Evolutionary conservation across 2,888 invertebrate genomes (phyloP), one percentile per base, ranked within the genome.

Genomic region (Erannis defoliaria): DNA sequence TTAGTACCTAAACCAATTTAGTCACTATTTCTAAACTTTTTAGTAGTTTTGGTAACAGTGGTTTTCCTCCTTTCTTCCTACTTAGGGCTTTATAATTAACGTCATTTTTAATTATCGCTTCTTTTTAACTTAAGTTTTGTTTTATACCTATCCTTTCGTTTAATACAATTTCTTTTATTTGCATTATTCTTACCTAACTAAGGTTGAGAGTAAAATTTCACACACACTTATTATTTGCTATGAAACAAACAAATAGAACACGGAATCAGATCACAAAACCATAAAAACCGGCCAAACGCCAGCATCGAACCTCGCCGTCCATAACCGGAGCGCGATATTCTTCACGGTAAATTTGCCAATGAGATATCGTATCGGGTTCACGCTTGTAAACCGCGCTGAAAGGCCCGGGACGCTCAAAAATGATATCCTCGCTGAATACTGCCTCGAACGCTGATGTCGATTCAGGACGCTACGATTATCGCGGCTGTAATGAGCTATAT

Each of bases 291-390:
- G 2, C 1, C 21, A 1, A 23, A 0, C 23, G 21, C 16, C 33
- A 23, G 45, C 26, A 23, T 55, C 51, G 33, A 53, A 56, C 26
- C 3, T 35, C 37, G 31, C 12, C 18, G 53, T 48, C 62, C 48
- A 5, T 48, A 49, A 48, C 53, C 8, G 3, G 56, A 51, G 12
- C 8, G 5, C 35, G 29, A 9, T 31, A 53, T 67, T 77, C 81
- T 88, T 89, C 77, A 88, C 89, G 89, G 81, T 88, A 86, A 88
- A 89, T 88, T 89, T 89, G 73, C 85, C 88, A 87, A 86, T 86
- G 82, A 85, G 87, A 87, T 88, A 88, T 78, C 82, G 79, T 79
- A 84, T 83, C 82, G 83, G 80, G 81, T 86, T 85, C 86, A 86
- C 85, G 88, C 78, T 85, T 85, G 86, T 86, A 86, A 86, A 86